Conservation (phyloP, 2,113 vertebrate species). For the Periophthalmus modestus region DNA sequence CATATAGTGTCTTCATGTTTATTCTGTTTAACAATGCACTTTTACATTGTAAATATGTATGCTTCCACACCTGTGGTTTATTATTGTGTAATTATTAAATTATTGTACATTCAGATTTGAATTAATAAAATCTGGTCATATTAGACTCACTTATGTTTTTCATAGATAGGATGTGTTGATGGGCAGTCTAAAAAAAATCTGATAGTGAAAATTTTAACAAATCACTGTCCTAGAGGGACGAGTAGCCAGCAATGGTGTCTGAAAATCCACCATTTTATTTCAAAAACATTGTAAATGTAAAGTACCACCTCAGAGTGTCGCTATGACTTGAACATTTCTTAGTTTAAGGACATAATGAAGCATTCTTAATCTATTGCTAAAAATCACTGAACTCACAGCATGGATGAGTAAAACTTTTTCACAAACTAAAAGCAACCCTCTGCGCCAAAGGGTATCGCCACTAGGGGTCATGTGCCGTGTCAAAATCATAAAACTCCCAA, state of each 20-base stretch:
- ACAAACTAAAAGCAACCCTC: background rate
- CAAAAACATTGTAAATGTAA: too few relatives aligned
- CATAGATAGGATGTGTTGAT: background rate
- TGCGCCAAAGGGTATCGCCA: background rate
- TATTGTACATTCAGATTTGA: conserved; percentile 70
- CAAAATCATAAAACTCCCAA: background rate
- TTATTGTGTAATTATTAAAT: conserved; percentile 68
- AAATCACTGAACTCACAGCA: too few relatives aligned
- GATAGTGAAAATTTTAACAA: too few relatives aligned
- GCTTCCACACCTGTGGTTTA: conserved; percentile 57
- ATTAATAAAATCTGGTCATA: conserved; percentile 61
- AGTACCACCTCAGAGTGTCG: too few relatives aligned
- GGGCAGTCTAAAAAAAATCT: too few relatives aligned
- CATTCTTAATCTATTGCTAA: too few relatives aligned
- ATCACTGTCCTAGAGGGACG: too few relatives aligned
- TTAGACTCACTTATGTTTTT: conserved; percentile 1
- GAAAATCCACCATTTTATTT: too few relatives aligned
- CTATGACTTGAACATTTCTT: too few relatives aligned
- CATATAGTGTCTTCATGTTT: conserved; percentile 21
- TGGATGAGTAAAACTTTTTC: too few relatives aligned
- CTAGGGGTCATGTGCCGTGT: background rate
- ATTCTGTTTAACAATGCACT: conserved; percentile 70
- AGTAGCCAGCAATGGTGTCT: too few relatives aligned
- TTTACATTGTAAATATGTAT: conserved; percentile 65
- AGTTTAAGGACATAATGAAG: too few relatives aligned